Evolutionary conservation across 2,113 vertebrate species (phyloP), one percentile per base, ranked within the genome.

Genomic region (Aphyosemion australe): DNA sequence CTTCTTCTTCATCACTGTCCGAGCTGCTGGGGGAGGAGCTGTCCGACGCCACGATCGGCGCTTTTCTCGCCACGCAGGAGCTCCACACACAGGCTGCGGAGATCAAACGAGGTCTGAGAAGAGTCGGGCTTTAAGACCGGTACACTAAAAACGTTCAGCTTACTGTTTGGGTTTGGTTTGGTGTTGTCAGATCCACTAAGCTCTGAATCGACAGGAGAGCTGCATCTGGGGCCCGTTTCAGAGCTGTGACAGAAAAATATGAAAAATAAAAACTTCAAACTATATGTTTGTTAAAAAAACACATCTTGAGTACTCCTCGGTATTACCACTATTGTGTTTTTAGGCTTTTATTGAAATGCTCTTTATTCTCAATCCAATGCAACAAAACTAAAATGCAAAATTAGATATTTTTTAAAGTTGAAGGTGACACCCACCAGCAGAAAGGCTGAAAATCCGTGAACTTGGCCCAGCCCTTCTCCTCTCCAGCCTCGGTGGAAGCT

Each of bases 361-460:
- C 5, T 26, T 26, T 26, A 26, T 26, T 26, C 26, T 26, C 26
- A 26, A 1, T 5, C 26, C 26, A 26, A 26, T 26, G 26, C 26
- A 26, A 26, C 3, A 26, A 26, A 26, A 26, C 26, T 26, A 26
- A 26, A 26, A 5, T 26, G 26, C 26, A 26, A 26, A 26, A 26
- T 26, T 26, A 26, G 0, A 37, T 37, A 10, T 9, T 37, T 5
- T 37, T 37, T 6, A 37, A 19, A 10, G n/a, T 11, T 11, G 2
- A 34, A n/a, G 47, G 21, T 4, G 16, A 15, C 21, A 63, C 92
- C 93, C 69, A 98, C 97, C 97, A 98, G 84, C 97, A 99, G 88
- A 98, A 97, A 5, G 95, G 94, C 79, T 98, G 97, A 76, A 98
- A 97, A 88, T 97, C 95, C 0, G 94, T 90, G 55, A 98, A 98